Evolutionary conservation across 2,888 invertebrate genomes (phyloP).

Genomic region (Campoplex capitator): DNA sequence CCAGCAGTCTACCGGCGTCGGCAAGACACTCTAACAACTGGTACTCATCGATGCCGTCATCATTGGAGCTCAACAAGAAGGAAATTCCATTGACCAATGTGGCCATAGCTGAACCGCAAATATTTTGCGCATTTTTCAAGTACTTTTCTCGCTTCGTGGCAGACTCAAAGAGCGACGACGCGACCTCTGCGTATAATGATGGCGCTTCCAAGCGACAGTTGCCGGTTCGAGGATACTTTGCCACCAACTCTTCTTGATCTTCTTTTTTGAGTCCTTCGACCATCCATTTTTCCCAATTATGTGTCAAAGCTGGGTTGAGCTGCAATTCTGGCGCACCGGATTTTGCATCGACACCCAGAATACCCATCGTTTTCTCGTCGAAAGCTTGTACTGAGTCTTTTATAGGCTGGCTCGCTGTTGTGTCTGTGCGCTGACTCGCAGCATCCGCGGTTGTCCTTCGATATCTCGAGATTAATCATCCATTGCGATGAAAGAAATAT

Average conservation of each 20-base stretch:
- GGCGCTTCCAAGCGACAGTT: slow-evolving; percentile 66
- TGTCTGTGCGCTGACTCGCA: not conserved
- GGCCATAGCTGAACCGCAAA: slow-evolving; percentile 65
- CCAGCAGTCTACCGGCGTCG: slow-evolving; percentile 61
- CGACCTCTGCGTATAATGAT: slow-evolving; percentile 63
- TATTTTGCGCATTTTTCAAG: slow-evolving; percentile 63
- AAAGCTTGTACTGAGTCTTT: slow-evolving; percentile 32
- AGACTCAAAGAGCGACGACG: slow-evolving; percentile 60
- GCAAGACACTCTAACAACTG: slow-evolving; percentile 50
- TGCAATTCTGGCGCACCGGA: slow-evolving; percentile 51
- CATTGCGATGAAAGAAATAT: slow-evolving; percentile 15
- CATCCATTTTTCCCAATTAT: slow-evolving; percentile 65
- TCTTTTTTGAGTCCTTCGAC: slow-evolving; percentile 63
- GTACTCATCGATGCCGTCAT: slow-evolving; percentile 47
- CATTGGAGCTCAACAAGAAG: slow-evolving; percentile 49
- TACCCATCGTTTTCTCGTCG: slow-evolving; percentile 54
- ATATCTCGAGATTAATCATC: slow-evolving; percentile 48
- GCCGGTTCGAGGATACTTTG: slow-evolving; percentile 64
- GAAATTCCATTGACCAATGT: slow-evolving; percentile 63
- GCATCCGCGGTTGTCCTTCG: slow-evolving; percentile 55
- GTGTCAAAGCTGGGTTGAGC: slow-evolving; percentile 56
- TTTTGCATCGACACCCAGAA: slow-evolving; percentile 48
- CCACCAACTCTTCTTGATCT: slow-evolving; percentile 54
- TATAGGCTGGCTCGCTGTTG: not conserved
- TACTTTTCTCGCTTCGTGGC: slow-evolving; percentile 67